Evolutionary conservation across 2,113 vertebrate species (phyloP).

Genomic region (Bothrops jararaca): DNA sequence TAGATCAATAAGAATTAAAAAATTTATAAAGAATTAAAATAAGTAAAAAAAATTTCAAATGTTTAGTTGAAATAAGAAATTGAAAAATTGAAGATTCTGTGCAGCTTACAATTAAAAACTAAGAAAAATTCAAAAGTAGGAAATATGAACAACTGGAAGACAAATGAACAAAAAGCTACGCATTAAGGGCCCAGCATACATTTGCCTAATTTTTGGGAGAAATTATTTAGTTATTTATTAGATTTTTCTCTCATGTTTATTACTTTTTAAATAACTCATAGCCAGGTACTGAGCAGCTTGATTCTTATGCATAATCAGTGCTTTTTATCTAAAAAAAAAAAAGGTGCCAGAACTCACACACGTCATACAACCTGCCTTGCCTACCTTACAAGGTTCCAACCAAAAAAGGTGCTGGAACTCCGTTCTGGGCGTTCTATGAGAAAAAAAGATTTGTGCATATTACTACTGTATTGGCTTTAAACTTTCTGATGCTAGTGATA

Average conservation of each 20-base stretch:
- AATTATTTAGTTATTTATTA: neutral
- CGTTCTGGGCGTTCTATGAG: no score
- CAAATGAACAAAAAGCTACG: neutral
- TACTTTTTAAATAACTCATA: neutral
- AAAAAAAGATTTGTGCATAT: neutral
- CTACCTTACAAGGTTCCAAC: no score
- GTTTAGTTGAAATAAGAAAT: no score
- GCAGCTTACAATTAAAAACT: neutral
- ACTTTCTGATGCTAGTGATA: neutral
- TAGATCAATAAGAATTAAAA: no score
- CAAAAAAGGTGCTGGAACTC: no score
- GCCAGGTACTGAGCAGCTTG: neutral
- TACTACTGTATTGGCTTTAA: neutral
- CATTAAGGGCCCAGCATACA: neutral
- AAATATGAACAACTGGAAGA: neutral
- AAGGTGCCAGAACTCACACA: no score
- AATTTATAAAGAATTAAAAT: no score
- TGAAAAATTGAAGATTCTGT: neutral
- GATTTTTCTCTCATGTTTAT: neutral
- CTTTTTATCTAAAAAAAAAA: no score
- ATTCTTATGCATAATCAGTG: neutral
- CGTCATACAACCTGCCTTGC: no score
- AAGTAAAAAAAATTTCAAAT: no score
- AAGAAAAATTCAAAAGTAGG: neutral
- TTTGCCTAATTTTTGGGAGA: neutral